Percentiles rank a stretch among this genome's conserved stretches.
These are phyloP conservation scores for Drusus annulatus DNA, from an alignment of 1,140 invertebrate genomes.

Conservation along the genomic window DNA sequence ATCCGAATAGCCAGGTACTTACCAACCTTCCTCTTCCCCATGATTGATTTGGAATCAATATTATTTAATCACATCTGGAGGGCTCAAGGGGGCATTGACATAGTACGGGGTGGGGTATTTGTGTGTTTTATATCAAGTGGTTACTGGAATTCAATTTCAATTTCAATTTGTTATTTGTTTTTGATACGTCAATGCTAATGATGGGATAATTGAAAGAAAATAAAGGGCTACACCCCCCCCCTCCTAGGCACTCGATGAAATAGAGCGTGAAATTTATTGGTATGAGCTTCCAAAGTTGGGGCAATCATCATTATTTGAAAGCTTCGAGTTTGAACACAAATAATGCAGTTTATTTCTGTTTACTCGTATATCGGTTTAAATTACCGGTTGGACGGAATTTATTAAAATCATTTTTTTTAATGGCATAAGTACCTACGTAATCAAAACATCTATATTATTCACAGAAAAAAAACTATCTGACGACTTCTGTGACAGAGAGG, in stretches of 20 bases:
- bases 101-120: neutral
- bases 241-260: neutral
- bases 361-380: no score
- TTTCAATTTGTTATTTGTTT: conserved; percentile 37
- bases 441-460: no score
- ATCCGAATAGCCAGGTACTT: no score
- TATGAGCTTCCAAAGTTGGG: neutral
- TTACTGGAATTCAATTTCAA: conserved; percentile 4
- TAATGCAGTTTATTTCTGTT: no score
- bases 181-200: conserved; percentile 26
- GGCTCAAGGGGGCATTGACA: no score
- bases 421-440: no score
- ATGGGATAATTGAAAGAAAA: conserved; percentile 47
- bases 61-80: neutral
- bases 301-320: neutral
- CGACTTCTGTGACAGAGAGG: no score
- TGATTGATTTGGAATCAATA: conserved; percentile 29
- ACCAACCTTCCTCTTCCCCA: no score
- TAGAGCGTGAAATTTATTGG: conserved; percentile 9
- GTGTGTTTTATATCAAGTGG: conserved; percentile 6
- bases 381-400: no score
- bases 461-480: no score
- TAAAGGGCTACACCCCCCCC: neutral
- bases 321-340: no score
- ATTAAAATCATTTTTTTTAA: no score